Evolutionary conservation across 2,797 vertebrate species (phyloP), one percentile per base, ranked within the genome.

Genomic region (Helicolenus hilgendorfi): DNA sequence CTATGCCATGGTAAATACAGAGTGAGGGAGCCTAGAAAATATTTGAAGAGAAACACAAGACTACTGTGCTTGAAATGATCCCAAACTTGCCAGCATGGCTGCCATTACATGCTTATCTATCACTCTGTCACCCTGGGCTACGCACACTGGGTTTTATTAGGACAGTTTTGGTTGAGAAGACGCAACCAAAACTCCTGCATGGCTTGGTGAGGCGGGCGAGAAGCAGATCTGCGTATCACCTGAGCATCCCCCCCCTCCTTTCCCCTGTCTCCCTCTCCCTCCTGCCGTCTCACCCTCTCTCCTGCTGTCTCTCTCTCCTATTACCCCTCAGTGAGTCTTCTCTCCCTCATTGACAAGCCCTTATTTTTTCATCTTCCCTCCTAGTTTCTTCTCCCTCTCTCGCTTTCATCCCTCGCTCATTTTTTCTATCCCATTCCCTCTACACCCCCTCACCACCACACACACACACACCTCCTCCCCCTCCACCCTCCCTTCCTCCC

Each of bases 101-200:
- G 56, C 80, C 83, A 82, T 92, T 88, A 93, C 93, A 87, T 87
- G 88, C 90, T 91, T 89, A 92, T 95, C 91, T 91, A 85, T 91
- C 92, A 90, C 84, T 78, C 88, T 81, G 91, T 90, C 89, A 86
- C 83, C 64, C 75, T 27, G 27, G 71, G 87, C 70, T 76, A 85
- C 79, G 76, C 90, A 85, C 79, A 6, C 76, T 81, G 81, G 77
- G n/a, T 92, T 96, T 93, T 91, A 90, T 93, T 90, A 86, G 89
- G 81, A 91, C 81, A 89, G 90, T 91, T 92, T 92, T 91, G 93
- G 87, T 88, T 89, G 93, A 91, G 87, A 41, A 89, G 86, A 85
- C 64, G 77, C 86, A 80, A 91, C 91, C 87, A 80, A 86, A 92
- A 84, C 87, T 89, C 85, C 75, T 88, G 81, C 76, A 89, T 82